Percentiles rank a stretch among this genome's conserved stretches.
These are phyloP conservation scores for Lophochroa leadbeateri DNA, from an alignment of 2,113 vertebrate species.

Conservation along the genomic window DNA sequence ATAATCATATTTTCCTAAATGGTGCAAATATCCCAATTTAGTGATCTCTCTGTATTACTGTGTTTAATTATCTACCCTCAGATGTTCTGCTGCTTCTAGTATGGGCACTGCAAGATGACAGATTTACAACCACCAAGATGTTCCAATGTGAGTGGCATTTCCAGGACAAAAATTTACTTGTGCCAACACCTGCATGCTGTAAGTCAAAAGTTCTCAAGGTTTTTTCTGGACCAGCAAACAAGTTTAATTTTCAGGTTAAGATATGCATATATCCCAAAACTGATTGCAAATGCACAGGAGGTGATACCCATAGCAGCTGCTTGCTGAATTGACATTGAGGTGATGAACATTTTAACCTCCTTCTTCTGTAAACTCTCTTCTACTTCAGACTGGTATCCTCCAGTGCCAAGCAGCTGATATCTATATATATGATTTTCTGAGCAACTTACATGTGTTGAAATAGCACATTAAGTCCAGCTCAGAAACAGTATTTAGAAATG, in stretches of 20 bases:
- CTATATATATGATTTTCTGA: not conserved
- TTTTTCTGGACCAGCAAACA: not conserved
- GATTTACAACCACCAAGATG: not conserved
- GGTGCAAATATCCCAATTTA: rapidly evolving
- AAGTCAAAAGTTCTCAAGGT: not conserved
- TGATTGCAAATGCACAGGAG: not conserved
- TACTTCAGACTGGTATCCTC: not conserved
- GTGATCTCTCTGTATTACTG: not conserved
- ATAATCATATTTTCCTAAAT: not conserved
- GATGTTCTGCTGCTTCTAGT: not conserved
- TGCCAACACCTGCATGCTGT: not conserved
- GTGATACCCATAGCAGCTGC: not conserved
- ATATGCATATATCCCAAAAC: not conserved
- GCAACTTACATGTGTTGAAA: not conserved
- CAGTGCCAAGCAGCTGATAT: not conserved
- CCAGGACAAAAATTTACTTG: not conserved
- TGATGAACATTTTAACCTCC: not conserved
- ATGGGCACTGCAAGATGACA: not conserved
- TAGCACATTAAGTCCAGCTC: not conserved
- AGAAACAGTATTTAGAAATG: not conserved
- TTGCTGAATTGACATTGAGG: not conserved
- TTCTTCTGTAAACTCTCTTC: not conserved
- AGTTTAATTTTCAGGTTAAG: not conserved
- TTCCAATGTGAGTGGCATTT: conserved; percentile 5
- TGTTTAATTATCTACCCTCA: not conserved